Percentiles rank a stretch among this genome's conserved stretches.
Conservation (phyloP, 2,113 vertebrate species). For the Syngnathus floridae region DNA sequence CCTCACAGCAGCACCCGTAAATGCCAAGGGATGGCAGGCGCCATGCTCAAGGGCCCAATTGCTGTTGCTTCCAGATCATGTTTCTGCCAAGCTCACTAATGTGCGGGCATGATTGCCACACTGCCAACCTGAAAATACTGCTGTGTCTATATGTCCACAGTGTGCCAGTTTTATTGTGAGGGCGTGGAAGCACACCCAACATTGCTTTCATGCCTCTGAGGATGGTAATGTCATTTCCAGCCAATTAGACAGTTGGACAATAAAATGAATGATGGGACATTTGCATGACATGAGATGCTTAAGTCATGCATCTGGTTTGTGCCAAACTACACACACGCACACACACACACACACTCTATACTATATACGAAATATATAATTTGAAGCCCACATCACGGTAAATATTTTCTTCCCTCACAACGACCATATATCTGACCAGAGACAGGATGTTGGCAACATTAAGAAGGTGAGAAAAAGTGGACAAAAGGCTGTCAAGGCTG, state of each 20-base stretch:
- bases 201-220: constrained; percentile 30
- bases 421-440: constrained; percentile 7
- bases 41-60: constrained; percentile 44
- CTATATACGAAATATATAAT: too few species aligned
- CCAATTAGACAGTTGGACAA: constrained; percentile 18
- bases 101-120: constrained; percentile 28
- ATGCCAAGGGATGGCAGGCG: constrained; percentile 63
- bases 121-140: constrained; percentile 27
- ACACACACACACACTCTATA: too few species aligned
- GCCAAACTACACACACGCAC: too few species aligned
- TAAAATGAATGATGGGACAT: constrained; percentile 17
- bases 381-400: constrained; percentile 10
- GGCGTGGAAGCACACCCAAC: constrained; percentile 15
- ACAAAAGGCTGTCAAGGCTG: constrained; percentile 10
- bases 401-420: constrained; percentile 10
- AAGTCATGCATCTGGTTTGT: neutral
- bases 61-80: constrained; percentile 30
- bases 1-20: constrained; percentile 61
- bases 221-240: constrained; percentile 19
- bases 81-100: constrained; percentile 37
- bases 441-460: constrained; percentile 4
- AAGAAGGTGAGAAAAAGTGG: constrained; percentile 14
- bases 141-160: constrained; percentile 38
- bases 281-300: constrained; percentile 25
- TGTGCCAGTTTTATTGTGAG: constrained; percentile 35